Evolutionary conservation across 1,140 invertebrate species (phyloP).

Genomic region (Musca domestica): DNA sequence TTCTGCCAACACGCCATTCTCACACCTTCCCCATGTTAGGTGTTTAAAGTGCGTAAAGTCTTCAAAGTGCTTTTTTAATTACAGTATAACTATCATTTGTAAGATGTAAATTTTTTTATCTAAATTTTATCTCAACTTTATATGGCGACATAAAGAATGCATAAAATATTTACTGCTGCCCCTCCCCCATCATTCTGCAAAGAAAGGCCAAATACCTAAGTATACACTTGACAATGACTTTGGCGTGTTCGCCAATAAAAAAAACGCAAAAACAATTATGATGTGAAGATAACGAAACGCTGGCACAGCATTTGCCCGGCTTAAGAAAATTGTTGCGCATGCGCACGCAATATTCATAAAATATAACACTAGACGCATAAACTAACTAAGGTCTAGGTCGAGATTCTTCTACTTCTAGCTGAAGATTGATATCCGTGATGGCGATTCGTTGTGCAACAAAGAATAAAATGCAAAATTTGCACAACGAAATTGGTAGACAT

Average conservation of each 20-base stretch:
- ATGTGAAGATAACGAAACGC: background rate
- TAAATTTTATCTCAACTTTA: background rate
- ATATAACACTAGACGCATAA: background rate
- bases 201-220: too few species aligned
- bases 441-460: background rate
- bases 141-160: background rate
- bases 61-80: too few species aligned
- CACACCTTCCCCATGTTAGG: too few species aligned
- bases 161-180: background rate
- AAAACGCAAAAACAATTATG: conserved; percentile 4
- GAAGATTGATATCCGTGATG: too few species aligned
- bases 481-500: background rate
- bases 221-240: background rate
- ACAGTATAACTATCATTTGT: too few species aligned
- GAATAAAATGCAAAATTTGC: background rate
- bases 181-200: too few species aligned
- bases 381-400: conserved; percentile 5
- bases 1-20: too few species aligned
- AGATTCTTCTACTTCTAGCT: background rate
- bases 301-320: background rate
- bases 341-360: conserved; percentile 3
- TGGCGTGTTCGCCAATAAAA: conserved; percentile 2
- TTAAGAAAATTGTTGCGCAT: background rate
- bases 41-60: too few species aligned
- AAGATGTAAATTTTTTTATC: too few species aligned